Evolutionary conservation across 2,888 invertebrate genomes (phyloP), one percentile per base, ranked within the genome.

Genomic region (Eudasyphora cyanicolor): DNA sequence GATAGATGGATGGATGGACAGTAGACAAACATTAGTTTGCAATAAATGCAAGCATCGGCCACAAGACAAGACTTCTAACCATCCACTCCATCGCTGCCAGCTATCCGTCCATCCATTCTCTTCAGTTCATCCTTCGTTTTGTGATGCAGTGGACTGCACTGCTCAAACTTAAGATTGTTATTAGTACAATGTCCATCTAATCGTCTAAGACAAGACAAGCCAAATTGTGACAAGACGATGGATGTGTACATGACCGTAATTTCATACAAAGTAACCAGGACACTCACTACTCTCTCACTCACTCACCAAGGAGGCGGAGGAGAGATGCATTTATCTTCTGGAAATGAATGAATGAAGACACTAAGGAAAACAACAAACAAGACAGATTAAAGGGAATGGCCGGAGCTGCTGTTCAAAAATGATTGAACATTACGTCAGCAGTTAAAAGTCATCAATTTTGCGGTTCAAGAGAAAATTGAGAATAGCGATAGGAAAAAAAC

Each of bases 21-120:
- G 85, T 82, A 82, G 86, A 82, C 86, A 79, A 85, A 87, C 86
- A 87, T 86, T 86, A 86, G 82, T 86, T 87, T 83, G 85, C 86
- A 86, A 84, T 77, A 85, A 83, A 86, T 82, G 76, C 76, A 79
- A 19, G 76, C 45, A 54, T 64, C 38, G 70, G 62, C 21, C 42
- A 57, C 42, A 64, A 71, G 35, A 76, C 32, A 71, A 29, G n/a
- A 29, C 69, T n/a, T 38, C n/a, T n/a, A n/a, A 32, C 64, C 14
- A 19, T 49, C 17, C 49, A 70, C 32, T 19, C 35, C 24, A 57
- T 57, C 57, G 17, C 49, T 24, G 54, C 24, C 71, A 69, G 35
- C 69, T 21, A 73, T 17, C 67, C 21, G 45, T 70, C 21, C 21
- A 21, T 60, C 38, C 21, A 38, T 77, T 19, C 7, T 35, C 38